A percentile compares a stretch with the other conserved stretches of the same genome.
These are phyloP conservation scores for Hedya salicella DNA, from an alignment of 2,888 invertebrate species.

Conservation along the genomic window DNA sequence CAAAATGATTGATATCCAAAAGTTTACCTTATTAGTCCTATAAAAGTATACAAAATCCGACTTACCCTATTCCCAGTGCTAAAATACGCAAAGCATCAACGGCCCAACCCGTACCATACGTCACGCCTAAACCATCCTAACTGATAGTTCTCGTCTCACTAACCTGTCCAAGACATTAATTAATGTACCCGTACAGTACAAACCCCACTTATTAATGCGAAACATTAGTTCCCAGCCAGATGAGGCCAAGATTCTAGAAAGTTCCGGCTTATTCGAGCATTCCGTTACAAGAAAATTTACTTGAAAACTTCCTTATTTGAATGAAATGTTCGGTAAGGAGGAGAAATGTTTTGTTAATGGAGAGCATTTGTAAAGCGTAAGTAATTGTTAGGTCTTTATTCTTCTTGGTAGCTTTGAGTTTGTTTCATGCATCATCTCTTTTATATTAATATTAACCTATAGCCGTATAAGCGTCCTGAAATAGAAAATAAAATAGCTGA, in stretches of 20 bases:
- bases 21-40: too few species aligned
- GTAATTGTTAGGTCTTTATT: constrained; percentile 6
- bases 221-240: constrained; percentile 78
- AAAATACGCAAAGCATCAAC: constrained; percentile 27
- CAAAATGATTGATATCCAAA: too few species aligned
- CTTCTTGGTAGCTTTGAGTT: neutral
- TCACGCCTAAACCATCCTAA: constrained; percentile 55
- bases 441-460: too few species aligned
- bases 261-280: constrained; percentile 47
- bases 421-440: neutral
- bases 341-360: constrained; percentile 15
- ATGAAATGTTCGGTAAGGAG: constrained; percentile 24
- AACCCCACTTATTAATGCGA: constrained; percentile 79
- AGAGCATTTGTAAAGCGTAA: constrained; percentile 27
- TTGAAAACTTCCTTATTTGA: constrained; percentile 65
- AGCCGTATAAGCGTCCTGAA: too few species aligned
- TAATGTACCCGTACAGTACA: constrained; percentile 71
- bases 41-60: too few species aligned
- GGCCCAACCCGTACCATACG: constrained; percentile 15
- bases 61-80: too few species aligned
- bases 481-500: too few species aligned
- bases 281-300: constrained; percentile 72
- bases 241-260: constrained; percentile 74
- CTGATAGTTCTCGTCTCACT: constrained; percentile 68
- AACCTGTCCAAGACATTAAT: constrained; percentile 66